phyloP scores from a whole-genome alignment of 2,888 invertebrate genomes.

The Andrena bicolor region DNA sequence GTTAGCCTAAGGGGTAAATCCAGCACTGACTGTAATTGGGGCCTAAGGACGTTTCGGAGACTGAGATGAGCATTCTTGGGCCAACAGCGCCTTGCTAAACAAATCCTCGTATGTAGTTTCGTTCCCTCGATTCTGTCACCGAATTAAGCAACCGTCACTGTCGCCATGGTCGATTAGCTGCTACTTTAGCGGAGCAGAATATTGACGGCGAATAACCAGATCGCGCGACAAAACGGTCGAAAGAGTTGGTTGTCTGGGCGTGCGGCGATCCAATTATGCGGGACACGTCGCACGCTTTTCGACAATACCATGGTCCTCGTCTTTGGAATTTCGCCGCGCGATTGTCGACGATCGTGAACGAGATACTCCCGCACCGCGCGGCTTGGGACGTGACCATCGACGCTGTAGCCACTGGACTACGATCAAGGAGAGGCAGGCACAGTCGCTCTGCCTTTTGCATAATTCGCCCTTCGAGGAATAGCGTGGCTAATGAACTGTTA shows the following conservation, averaged over 20 bases:
- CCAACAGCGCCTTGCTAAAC: too few relatives aligned
- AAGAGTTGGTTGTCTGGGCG: neutral
- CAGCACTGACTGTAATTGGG: neutral
- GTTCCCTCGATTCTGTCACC: neutral
- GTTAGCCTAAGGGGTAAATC: too few relatives aligned
- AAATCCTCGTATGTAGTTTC: neutral
- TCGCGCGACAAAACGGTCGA: neutral
- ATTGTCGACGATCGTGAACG: conserved; percentile 61
- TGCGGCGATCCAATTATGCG: conserved; percentile 44
- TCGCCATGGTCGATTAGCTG: neutral
- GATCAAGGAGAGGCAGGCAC: conserved; percentile 39
- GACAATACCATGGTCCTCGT: conserved; percentile 39
- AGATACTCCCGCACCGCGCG: conserved; percentile 45
- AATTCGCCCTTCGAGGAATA: conserved; percentile 66
- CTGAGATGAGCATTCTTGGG: too few relatives aligned
- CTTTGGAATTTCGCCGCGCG: conserved; percentile 38
- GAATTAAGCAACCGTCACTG: neutral
- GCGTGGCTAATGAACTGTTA: conserved; percentile 76
- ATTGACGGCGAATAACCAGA: conserved; percentile 1
- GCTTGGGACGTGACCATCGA: conserved; percentile 57
- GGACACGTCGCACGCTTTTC: conserved; percentile 50
- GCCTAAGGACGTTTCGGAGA: neutral
- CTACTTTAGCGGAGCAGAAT: neutral
- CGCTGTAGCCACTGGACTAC: conserved; percentile 15
- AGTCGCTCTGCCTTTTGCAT: conserved; percentile 62